These are phyloP conservation scores for Oligia fasciuncula DNA, from an alignment of 2,888 invertebrate species.

Conservation along the genomic window DNA sequence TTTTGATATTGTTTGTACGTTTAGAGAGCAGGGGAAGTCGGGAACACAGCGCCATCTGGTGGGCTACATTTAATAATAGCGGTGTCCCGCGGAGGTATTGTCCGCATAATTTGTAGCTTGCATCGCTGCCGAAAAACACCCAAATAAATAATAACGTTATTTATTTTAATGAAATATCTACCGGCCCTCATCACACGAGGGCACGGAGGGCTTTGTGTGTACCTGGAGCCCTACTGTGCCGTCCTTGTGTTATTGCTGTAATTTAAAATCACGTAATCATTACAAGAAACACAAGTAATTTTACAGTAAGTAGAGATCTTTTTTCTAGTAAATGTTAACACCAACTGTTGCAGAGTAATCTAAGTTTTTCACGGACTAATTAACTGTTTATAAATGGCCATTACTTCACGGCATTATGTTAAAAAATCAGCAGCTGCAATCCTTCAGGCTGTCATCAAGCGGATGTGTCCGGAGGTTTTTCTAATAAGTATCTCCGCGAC, in stretches of 20 bases:
- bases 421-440: constrained; percentile 19
- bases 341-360: neutral
- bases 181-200: constrained; percentile 66
- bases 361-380: constrained; percentile 15
- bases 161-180: constrained; percentile 85
- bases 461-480: constrained; percentile 50
- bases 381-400: constrained; percentile 7
- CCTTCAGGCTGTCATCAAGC: constrained; percentile 33
- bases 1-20: constrained; percentile 76
- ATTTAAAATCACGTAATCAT: constrained; percentile 59
- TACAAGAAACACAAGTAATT: constrained; percentile 34
- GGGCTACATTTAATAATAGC: constrained; percentile 81
- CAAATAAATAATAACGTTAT: constrained; percentile 88
- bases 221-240: constrained; percentile 71
- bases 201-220: constrained; percentile 64
- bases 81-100: constrained; percentile 87
- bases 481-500: constrained; percentile 45
- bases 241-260: constrained; percentile 67
- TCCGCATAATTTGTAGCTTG: constrained; percentile 88
- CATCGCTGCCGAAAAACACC: constrained; percentile 85
- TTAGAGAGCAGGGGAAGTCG: constrained; percentile 58
- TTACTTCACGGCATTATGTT: neutral
- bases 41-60: constrained; percentile 83
- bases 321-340: constrained; percentile 10
- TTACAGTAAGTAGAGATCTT: neutral